Percentiles rank a stretch among this genome's conserved stretches.
Conservation (phyloP, 2,113 vertebrate species). For the Excalfactoria chinensis region DNA sequence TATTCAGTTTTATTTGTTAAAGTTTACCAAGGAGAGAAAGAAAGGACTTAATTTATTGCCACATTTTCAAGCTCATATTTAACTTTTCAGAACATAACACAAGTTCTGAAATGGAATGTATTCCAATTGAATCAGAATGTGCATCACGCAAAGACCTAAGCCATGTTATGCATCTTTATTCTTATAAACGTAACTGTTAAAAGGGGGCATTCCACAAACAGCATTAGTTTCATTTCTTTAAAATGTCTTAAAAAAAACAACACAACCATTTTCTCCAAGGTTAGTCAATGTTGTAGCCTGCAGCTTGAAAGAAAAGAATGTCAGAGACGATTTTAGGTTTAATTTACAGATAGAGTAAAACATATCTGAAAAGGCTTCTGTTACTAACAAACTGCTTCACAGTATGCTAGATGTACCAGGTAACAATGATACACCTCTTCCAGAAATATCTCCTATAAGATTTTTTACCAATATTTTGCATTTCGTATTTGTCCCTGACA, state of each 20-base stretch:
- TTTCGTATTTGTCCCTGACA: not conserved
- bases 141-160: not conserved
- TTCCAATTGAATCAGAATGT: constrained; percentile 39
- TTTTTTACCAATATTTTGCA: not conserved
- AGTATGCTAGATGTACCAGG: not conserved
- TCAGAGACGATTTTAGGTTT: not conserved
- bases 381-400: not conserved
- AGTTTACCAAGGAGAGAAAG: not conserved
- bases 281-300: not conserved
- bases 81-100: constrained; percentile 18
- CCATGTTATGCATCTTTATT: not conserved
- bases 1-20: constrained; percentile 47
- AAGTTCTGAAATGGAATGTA: constrained; percentile 31
- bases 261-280: not conserved
- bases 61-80: constrained; percentile 41
- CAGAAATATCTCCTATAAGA: not conserved
- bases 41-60: constrained; percentile 49
- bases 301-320: constrained; percentile 7
- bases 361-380: not conserved
- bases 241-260: not conserved
- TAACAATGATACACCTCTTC: not conserved
- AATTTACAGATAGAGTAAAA: constrained; percentile 46
- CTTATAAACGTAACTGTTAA: constrained; percentile 12
- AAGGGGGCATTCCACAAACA: not conserved
- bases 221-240: constrained; percentile 17